Evolutionary conservation across 2,888 invertebrate genomes (phyloP).

Genomic region (Tribolium freemani): DNA sequence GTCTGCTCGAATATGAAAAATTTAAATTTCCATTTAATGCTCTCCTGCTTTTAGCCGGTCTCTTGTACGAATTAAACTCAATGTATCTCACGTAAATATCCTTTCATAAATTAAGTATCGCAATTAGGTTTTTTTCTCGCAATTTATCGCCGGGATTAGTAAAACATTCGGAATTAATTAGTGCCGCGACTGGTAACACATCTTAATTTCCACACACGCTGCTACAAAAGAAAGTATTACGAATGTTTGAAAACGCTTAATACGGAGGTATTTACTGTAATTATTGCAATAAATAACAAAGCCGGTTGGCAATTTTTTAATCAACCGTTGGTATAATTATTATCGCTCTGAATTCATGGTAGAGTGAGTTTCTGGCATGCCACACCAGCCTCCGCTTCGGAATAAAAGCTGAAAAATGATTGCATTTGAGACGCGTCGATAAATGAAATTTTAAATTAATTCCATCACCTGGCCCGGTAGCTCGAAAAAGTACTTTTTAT

Average conservation of each 20-base stretch:
- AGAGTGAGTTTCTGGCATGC: conserved; percentile 41
- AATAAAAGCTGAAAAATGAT: conserved; percentile 1
- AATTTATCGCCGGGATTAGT: conserved; percentile 8
- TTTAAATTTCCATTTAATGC: conserved; percentile 41
- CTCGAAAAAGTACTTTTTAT: conserved; percentile 35
- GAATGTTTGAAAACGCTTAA: conserved; percentile 6
- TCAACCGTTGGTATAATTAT: conserved; percentile 31
- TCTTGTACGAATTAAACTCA: conserved; percentile 28
- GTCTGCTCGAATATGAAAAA: conserved; percentile 36
- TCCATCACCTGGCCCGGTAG: conserved; percentile 42
- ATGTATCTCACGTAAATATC: conserved; percentile 22
- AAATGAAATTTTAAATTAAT: conserved; percentile 38
- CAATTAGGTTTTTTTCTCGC: conserved; percentile 1
- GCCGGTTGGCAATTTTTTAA: conserved; percentile 19
- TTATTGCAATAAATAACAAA: conserved; percentile 29
- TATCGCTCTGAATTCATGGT: conserved; percentile 41
- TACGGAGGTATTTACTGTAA: conserved; percentile 15
- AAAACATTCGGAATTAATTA: conserved; percentile 19
- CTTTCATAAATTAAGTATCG: conserved; percentile 20
- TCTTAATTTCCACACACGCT: neutral
- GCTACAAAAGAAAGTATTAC: neutral
- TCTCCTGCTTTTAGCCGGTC: conserved; percentile 38
- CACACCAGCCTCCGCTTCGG: conserved; percentile 21
- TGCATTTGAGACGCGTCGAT: conserved; percentile 1
- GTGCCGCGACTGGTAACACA: neutral